phyloP scores from a whole-genome alignment of 2,113 vertebrate genomes.

The Boleophthalmus pectinirostris region DNA sequence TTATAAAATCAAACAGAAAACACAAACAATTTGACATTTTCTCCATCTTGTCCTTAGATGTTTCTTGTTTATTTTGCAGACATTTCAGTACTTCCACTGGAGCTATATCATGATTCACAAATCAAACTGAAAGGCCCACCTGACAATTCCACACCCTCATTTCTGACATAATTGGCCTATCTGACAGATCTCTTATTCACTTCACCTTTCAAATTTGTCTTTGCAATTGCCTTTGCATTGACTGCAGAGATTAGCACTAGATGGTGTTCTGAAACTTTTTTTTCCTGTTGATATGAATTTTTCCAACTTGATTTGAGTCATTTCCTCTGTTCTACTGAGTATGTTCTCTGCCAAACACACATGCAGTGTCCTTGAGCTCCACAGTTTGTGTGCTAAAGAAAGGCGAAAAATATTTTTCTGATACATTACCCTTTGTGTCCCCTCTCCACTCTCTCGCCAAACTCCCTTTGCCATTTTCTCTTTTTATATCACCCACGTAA shows the following conservation, averaged over 20 bases:
- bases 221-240: slow-evolving; percentile 32
- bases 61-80: background rate
- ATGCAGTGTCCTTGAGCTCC: slow-evolving; percentile 55
- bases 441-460: slow-evolving; percentile 25
- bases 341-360: slow-evolving; percentile 40
- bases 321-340: slow-evolving; percentile 29
- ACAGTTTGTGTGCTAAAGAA: slow-evolving; percentile 49
- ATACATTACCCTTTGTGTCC: slow-evolving; percentile 50
- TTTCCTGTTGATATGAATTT: slow-evolving; percentile 33
- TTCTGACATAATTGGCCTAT: background rate
- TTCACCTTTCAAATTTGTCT: slow-evolving; percentile 38
- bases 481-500: slow-evolving; percentile 6
- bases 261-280: slow-evolving; percentile 30
- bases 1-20: background rate
- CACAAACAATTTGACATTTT: background rate
- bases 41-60: background rate
- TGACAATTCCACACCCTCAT: slow-evolving; percentile 15
- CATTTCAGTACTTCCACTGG: background rate
- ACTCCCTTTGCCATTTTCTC: slow-evolving; percentile 21
- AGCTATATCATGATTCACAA: background rate
- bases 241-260: slow-evolving; percentile 38
- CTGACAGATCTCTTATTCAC: slow-evolving; percentile 12
- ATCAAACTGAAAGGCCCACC: background rate
- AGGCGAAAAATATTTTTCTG: slow-evolving; percentile 37
- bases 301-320: slow-evolving; percentile 36